Evolutionary conservation across 2,113 vertebrate genomes (phyloP), one percentile per base, ranked within the genome.

Genomic region (Formicarius rufipectus): DNA sequence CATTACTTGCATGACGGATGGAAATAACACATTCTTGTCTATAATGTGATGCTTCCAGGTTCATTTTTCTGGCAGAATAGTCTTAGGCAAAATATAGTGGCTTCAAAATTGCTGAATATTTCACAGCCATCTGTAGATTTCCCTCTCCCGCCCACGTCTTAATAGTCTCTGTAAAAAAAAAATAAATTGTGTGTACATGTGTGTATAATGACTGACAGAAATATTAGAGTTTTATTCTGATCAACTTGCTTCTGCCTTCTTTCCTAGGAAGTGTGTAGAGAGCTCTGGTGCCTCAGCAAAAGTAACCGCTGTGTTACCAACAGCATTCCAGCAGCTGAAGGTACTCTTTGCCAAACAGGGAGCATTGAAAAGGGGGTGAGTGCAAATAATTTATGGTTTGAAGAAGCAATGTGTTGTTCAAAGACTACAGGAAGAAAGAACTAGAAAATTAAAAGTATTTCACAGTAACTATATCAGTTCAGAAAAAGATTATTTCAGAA

Each of bases 211-310:
- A 84, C 19, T 86, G 17, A 30, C 62, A 64, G 15, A 47, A 80
- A 75, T 92, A 87, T 83, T 80, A 60, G 55, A 69, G 67, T 95
- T 68, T 96, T 96, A 96, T 99, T 98, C 99, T 99, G 98, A 99
- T 98, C 98, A 99, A 99, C 99, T 98, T 99, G 98, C 98, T 98
- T 99, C 98, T 98, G 98, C 98, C 98, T 98, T 99, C 98, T 99
- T 99, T 99, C 99, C 99, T 98, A 99, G 99, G 99, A 99, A 99
- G 99, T 99, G 98, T 99, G 99, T 99, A 99, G 99, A 99, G 99
- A 99, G 99, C 99, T 99, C 97, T 99, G 99, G 99, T 99, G 99
- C 97, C 99, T 99, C 96, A 99, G 99, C 98, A 99, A 99, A 98
- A 99, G 99, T 98, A 99, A 99, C 97, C 99, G 99, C 96, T 99